phyloP scores from a whole-genome alignment of 2,888 invertebrate genomes.

The Reticulitermes lucifugus region DNA sequence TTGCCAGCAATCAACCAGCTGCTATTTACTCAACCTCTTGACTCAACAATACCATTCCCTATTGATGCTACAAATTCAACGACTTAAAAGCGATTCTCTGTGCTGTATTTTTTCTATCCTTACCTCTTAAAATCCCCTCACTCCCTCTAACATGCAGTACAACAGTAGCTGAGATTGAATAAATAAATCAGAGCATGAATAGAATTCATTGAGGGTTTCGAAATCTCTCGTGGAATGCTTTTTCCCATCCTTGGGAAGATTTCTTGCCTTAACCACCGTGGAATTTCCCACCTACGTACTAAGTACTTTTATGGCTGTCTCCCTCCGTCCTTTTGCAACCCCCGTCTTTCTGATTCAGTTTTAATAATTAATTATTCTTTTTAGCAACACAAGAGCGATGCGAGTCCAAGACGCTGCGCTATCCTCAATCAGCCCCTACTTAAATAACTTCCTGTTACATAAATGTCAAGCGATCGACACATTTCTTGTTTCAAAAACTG shows the following conservation, averaged over 20 bases:
- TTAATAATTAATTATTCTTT: slow-evolving; percentile 50
- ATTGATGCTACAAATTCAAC: not conserved
- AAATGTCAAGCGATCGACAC: no score
- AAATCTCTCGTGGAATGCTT: not conserved
- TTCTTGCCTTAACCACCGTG: slow-evolving; percentile 7
- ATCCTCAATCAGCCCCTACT: no score
- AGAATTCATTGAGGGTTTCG: not conserved
- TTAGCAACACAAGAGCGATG: slow-evolving; percentile 13
- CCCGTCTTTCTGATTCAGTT: slow-evolving; percentile 25
- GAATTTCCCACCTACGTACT: not conserved
- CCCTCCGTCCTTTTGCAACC: not conserved
- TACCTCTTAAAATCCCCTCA: not conserved
- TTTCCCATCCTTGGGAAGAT: not conserved
- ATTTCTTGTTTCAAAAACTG: no score
- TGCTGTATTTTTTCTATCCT: not conserved
- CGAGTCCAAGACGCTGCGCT: not conserved
- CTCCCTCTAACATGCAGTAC: not conserved
- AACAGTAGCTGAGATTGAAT: slow-evolving; percentile 12
- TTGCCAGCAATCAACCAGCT: slow-evolving; percentile 25
- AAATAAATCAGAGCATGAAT: slow-evolving; percentile 17
- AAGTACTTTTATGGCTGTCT: not conserved
- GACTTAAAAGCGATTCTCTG: slow-evolving; percentile 35
- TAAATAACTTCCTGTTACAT: no score
- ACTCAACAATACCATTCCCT: slow-evolving; percentile 8
- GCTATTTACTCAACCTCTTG: slow-evolving; percentile 32